phyloP scores from a whole-genome alignment of 1,140 invertebrate species.

The Polypedilum vanderplanki region DNA sequence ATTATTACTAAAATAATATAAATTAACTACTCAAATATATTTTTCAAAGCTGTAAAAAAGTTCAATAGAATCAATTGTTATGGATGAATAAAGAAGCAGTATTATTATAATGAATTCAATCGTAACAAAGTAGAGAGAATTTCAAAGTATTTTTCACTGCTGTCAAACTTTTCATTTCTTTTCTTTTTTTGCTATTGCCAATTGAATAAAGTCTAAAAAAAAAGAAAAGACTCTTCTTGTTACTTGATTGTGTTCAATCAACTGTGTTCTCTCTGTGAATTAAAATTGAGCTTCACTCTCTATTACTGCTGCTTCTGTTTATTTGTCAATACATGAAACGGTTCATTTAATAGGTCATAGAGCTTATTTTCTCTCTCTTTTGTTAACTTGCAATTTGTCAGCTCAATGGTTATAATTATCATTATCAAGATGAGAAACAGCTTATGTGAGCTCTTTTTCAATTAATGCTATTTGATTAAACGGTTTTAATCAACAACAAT shows the following conservation, averaged over 20 bases:
- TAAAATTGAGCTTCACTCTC: background rate
- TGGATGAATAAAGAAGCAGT: background rate
- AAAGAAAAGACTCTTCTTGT: no score
- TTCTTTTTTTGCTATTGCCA: background rate
- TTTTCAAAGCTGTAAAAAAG: background rate
- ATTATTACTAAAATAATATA: no score
- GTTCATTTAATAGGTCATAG: constrained; percentile 7
- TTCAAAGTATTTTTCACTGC: background rate
- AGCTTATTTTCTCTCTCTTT: background rate
- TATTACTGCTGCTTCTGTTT: background rate
- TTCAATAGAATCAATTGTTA: background rate
- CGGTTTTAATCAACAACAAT: no score
- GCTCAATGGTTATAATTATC: background rate
- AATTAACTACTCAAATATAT: background rate
- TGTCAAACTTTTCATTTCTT: constrained; percentile 2
- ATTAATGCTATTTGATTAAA: no score
- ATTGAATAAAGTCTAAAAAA: no score
- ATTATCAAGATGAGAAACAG: no score
- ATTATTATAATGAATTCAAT: background rate
- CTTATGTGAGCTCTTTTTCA: no score
- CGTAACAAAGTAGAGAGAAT: background rate
- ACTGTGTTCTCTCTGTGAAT: background rate
- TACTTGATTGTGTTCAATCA: constrained; percentile 15
- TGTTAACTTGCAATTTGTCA: background rate
- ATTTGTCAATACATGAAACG: constrained; percentile 13